A percentile compares a stretch with the other conserved stretches of the same genome.
Evolutionary conservation across 2,888 invertebrate species (phyloP).

Genomic region (Callyntrura sp.): DNA sequence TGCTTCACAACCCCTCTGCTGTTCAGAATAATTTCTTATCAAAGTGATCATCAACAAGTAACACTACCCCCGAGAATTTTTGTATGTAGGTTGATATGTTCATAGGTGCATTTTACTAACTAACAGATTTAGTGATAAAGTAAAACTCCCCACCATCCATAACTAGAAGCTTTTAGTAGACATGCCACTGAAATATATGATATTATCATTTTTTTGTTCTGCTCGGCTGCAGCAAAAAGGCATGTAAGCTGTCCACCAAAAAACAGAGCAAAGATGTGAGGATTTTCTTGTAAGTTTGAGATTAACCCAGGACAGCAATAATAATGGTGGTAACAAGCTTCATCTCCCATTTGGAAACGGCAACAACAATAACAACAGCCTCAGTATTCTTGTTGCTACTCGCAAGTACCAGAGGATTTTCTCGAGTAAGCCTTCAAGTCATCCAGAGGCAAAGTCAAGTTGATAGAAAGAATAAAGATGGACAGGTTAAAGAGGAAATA

Average conservation of each 20-base stretch:
- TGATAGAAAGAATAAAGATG: slow-evolving; percentile 59
- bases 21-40: no score
- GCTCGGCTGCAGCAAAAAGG: not conserved
- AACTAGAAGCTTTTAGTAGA: no score
- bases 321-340: slow-evolving; percentile 43
- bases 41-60: no score
- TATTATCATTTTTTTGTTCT: not conserved
- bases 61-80: no score
- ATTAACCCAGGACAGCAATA: slow-evolving; percentile 53
- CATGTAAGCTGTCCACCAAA: not conserved
- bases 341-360: slow-evolving; percentile 14
- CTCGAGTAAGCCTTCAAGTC: slow-evolving; percentile 34
- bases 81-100: no score
- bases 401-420: slow-evolving; percentile 53
- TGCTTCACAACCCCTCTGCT: no score
- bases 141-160: no score
- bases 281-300: slow-evolving; percentile 69
- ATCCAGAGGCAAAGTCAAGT: slow-evolving; percentile 31
- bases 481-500: slow-evolving; percentile 57
- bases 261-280: slow-evolving; percentile 29
- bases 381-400: not conserved
- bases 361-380: not conserved
- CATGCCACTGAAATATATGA: no score
- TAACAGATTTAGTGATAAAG: no score
- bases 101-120: no score